phyloP scores from a whole-genome alignment of 2,888 invertebrate genomes.

The Iphiclides podalirius region DNA sequence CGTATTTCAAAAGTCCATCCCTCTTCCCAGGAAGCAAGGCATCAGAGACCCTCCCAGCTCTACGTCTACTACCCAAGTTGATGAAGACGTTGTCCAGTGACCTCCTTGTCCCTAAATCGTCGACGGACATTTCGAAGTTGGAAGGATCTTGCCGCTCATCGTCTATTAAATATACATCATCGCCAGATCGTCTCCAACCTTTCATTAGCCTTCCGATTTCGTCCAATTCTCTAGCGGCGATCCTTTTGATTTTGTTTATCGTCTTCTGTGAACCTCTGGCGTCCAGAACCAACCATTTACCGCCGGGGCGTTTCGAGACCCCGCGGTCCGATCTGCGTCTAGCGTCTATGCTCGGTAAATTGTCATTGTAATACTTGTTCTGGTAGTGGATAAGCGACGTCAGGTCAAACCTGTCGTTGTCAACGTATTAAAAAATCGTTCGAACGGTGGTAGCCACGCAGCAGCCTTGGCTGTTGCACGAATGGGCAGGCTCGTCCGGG shows the following conservation, averaged over 20 bases:
- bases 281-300: background rate
- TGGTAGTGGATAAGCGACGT: conserved; percentile 38
- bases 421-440: too few species aligned
- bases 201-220: conserved; percentile 2
- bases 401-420: conserved; percentile 56
- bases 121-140: background rate
- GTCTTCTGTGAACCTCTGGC: background rate
- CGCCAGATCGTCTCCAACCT: background rate
- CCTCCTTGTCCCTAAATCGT: background rate
- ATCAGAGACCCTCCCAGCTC: conserved; percentile 33
- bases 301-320: background rate
- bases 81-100: conserved; percentile 4
- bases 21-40: conserved; percentile 33
- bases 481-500: too few species aligned
- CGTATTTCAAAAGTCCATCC: conserved; percentile 34
- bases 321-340: conserved; percentile 25
- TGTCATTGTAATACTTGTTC: conserved; percentile 28
- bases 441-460: too few species aligned
- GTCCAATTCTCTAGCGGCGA: conserved; percentile 6
- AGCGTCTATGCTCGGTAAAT: conserved; percentile 21
- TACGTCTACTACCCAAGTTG: conserved; percentile 19
- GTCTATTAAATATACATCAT: background rate
- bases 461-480: too few species aligned
- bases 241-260: conserved; percentile 10
- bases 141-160: background rate